Evolutionary conservation across 2,113 vertebrate species (phyloP).

Genomic region (Oxyruncus cristatus): DNA sequence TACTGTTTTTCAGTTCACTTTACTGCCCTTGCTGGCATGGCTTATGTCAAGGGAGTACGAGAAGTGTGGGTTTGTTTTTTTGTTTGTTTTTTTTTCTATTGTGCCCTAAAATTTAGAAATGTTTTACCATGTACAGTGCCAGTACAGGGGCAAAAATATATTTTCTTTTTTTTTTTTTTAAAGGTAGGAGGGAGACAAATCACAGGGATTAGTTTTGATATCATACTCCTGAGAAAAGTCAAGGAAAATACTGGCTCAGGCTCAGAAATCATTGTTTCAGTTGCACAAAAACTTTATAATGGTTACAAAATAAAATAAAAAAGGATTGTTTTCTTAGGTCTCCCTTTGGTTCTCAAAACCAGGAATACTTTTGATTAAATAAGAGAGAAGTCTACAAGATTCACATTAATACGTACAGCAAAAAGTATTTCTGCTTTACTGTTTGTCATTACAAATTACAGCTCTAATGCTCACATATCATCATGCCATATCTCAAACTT

Average conservation of each 20-base stretch:
- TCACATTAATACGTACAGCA: not conserved
- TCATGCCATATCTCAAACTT: not conserved
- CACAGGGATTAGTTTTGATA: not conserved
- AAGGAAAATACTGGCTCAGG: not conserved
- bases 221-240: not conserved
- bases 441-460: not conserved
- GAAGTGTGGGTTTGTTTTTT: no score
- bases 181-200: fast-evolving
- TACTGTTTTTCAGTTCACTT: not conserved
- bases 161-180: not conserved
- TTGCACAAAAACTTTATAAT: not conserved
- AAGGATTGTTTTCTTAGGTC: not conserved
- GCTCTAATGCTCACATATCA: not conserved
- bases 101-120: not conserved
- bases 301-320: not conserved
- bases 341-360: not conserved
- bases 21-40: not conserved
- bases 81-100: not conserved
- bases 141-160: not conserved
- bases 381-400: not conserved
- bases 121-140: not conserved
- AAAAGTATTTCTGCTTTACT: not conserved
- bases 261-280: not conserved
- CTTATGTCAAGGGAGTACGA: not conserved
- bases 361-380: not conserved